Evolutionary conservation across 2,797 vertebrate genomes (phyloP).

Genomic region (Cossypha heuglini): DNA sequence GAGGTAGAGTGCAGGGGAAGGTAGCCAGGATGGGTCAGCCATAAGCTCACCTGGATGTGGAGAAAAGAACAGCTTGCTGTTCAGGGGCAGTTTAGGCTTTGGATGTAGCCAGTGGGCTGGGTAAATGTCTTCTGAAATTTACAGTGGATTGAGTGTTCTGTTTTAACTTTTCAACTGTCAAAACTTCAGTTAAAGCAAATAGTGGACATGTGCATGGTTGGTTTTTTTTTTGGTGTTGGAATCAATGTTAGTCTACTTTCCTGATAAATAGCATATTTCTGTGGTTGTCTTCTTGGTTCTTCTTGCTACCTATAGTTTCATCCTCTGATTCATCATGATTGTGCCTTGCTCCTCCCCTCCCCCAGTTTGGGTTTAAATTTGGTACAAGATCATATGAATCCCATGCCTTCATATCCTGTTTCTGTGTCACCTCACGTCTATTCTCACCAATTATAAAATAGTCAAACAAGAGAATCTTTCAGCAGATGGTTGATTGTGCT

Average conservation of each 20-base stretch:
- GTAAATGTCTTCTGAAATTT: not conserved
- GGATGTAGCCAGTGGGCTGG: not conserved
- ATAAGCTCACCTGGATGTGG: not conserved
- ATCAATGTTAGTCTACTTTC: not conserved
- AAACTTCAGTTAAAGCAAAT: not conserved
- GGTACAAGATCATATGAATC: not conserved
- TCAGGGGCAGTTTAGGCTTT: not conserved
- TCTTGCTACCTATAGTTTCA: not conserved
- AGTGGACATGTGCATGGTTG: not conserved
- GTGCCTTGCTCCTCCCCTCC: not conserved
- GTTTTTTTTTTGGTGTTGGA: not conserved
- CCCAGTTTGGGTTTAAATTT: not conserved
- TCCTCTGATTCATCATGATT: not conserved
- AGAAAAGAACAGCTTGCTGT: not conserved
- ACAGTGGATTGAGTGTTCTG: not conserved
- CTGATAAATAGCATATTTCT: not conserved
- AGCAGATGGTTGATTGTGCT: slow-evolving; percentile 21
- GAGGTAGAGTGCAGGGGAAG: not conserved
- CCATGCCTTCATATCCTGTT: slow-evolving; percentile 5
- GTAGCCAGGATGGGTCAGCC: not conserved
- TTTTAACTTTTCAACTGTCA: not conserved
- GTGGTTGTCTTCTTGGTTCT: not conserved
- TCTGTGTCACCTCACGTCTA: slow-evolving; percentile 9
- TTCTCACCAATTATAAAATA: slow-evolving; percentile 22
- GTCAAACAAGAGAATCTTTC: slow-evolving; percentile 44